phyloP scores from a whole-genome alignment of 2,888 invertebrate genomes.

The Nymphalis polychloros region DNA sequence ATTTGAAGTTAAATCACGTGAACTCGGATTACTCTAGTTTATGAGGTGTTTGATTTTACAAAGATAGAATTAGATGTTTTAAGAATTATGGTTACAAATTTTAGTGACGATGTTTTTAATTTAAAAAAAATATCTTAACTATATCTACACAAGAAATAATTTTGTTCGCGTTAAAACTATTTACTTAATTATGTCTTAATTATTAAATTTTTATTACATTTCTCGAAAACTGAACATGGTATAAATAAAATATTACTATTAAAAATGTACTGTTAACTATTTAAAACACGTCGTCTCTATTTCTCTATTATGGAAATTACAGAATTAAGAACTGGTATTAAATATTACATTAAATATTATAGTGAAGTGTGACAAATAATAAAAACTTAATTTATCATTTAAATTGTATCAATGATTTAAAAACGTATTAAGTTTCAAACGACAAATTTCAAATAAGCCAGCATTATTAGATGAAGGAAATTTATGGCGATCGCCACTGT shows the following conservation, averaged over 20 bases:
- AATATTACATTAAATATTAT: slow-evolving; percentile 23
- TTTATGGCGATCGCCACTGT: slow-evolving; percentile 14
- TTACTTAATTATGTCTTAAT: slow-evolving; percentile 29
- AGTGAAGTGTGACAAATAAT: slow-evolving; percentile 8
- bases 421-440: slow-evolving; percentile 36
- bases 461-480: slow-evolving; percentile 30
- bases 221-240: slow-evolving; percentile 26
- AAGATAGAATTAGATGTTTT: slow-evolving; percentile 26
- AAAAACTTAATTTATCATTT: slow-evolving; percentile 19
- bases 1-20: slow-evolving; percentile 59
- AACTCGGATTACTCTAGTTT: slow-evolving; percentile 52
- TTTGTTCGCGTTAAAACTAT: slow-evolving; percentile 20
- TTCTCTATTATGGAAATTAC: slow-evolving; percentile 33
- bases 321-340: slow-evolving; percentile 29
- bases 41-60: slow-evolving; percentile 48
- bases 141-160: not conserved
- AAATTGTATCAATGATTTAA: slow-evolving; percentile 23
- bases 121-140: not conserved
- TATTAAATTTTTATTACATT: slow-evolving; percentile 24
- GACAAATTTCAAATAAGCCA: slow-evolving; percentile 38
- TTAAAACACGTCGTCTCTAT: slow-evolving; percentile 32
- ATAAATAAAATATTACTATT: too few species aligned
- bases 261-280: slow-evolving; percentile 32
- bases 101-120: slow-evolving; percentile 6
- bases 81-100: slow-evolving; percentile 8